Conservation (phyloP, 2,113 vertebrate genomes). For the Xiphophorus maculatus region DNA sequence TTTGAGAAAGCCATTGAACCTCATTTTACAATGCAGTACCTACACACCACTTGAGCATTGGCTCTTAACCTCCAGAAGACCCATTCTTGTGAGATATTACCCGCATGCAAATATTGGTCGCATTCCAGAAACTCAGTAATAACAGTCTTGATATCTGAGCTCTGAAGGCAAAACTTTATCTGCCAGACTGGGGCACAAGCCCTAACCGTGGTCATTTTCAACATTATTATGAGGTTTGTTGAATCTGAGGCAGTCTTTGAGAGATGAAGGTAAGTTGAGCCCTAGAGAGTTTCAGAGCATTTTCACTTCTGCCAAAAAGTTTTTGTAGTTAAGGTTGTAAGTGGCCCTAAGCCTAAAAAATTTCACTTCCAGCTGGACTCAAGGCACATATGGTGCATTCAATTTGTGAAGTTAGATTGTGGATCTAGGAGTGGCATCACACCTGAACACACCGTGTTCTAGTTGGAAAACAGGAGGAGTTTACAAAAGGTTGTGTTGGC, state of each 20-base stretch:
- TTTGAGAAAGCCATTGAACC: slow-evolving; percentile 44
- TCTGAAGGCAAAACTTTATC: slow-evolving; percentile 32
- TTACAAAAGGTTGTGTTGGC: not conserved
- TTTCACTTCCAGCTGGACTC: too few relatives aligned
- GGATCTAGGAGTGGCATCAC: not conserved
- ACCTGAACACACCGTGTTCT: not conserved
- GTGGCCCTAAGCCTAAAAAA: too few relatives aligned
- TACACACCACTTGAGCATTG: not conserved
- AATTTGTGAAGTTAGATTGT: not conserved
- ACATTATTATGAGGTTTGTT: slow-evolving; percentile 51
- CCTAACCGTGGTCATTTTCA: slow-evolving; percentile 58
- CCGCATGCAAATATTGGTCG: slow-evolving; percentile 26
- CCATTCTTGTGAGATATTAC: not conserved
- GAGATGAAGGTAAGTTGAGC: slow-evolving; percentile 59
- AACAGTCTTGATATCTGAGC: slow-evolving; percentile 32
- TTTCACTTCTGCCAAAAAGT: slow-evolving; percentile 36
- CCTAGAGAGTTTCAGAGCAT: slow-evolving; percentile 29
- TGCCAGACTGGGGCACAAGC: slow-evolving; percentile 45
- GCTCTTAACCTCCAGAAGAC: not conserved
- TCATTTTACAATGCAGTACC: slow-evolving; percentile 25
- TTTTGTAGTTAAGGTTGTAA: not conserved
- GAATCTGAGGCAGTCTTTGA: slow-evolving; percentile 45
- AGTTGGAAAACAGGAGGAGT: not conserved
- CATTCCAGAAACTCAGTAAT: slow-evolving; percentile 43
- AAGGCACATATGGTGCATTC: not conserved